Evolutionary conservation across 1,140 invertebrate species (phyloP).

Genomic region (Protaetia brevitarsis): DNA sequence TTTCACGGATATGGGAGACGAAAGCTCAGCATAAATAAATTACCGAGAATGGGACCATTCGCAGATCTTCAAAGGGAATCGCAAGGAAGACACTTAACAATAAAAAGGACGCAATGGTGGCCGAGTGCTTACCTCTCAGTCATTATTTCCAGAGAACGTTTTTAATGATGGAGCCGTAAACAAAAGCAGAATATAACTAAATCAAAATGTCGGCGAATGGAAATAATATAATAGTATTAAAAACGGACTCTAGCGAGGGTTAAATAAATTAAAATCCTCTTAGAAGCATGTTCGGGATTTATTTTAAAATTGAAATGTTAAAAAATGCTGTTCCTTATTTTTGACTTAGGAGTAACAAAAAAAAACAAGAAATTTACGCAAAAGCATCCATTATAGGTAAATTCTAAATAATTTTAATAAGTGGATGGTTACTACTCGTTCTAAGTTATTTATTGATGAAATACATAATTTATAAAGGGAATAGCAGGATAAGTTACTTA

Average conservation of each 20-base stretch:
- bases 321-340: background rate
- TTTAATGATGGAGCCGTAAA: background rate
- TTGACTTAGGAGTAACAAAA: no score
- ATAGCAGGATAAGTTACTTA: no score
- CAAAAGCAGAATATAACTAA: background rate
- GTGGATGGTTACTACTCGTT: no score
- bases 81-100: slow-evolving; percentile 16
- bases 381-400: no score
- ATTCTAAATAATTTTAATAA: no score
- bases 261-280: slow-evolving; percentile 6
- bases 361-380: no score
- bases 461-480: no score
- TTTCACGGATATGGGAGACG: background rate
- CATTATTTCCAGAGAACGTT: background rate
- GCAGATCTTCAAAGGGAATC: background rate
- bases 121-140: background rate
- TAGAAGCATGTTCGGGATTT: background rate
- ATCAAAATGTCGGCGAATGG: slow-evolving; percentile 8
- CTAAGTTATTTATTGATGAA: no score
- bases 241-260: background rate
- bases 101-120: background rate
- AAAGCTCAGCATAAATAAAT: slow-evolving; percentile 2
- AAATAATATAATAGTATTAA: slow-evolving; percentile 14
- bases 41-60: background rate
- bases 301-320: background rate